Conservation (phyloP, 2,888 invertebrate species). For the Elmis aenea region DNA sequence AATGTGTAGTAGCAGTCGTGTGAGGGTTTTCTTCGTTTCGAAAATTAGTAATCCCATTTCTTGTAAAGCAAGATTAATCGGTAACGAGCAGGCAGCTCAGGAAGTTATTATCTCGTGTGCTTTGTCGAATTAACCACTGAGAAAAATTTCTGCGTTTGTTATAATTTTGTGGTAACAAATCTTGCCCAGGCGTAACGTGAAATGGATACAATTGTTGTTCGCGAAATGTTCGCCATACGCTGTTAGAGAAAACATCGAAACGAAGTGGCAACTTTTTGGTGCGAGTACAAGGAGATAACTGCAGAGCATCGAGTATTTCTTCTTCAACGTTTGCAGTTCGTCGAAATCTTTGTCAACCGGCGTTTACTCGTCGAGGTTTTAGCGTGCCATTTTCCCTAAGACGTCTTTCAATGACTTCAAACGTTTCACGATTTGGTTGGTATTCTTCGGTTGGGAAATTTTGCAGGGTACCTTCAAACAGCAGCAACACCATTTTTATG, state of each 20-base stretch:
- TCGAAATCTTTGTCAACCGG: constrained; percentile 9
- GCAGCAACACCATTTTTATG: no score
- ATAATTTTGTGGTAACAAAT: constrained; percentile 4
- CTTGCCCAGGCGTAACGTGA: constrained; percentile 4
- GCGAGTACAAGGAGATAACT: no score
- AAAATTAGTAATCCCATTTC: no score
- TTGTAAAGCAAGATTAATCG: no score
- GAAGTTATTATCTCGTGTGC: no score
- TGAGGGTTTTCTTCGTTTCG: no score
- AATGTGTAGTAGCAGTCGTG: no score
- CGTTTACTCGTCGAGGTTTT: constrained; percentile 8
- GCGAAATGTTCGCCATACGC: constrained; percentile 5
- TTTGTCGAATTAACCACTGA: no score
- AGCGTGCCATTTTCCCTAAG: constrained; percentile 5
- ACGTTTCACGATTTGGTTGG: no score
- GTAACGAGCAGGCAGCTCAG: no score
- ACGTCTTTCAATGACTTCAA: constrained; percentile 5
- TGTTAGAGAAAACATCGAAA: no score
- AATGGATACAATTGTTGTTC: constrained; percentile 5
- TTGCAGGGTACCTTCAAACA: constrained; percentile 8
- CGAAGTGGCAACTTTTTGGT: constrained; percentile 1
- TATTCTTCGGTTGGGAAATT: constrained; percentile 5
- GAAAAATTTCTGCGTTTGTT: constrained; percentile 1
- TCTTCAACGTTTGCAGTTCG: no score
- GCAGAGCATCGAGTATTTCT: constrained; percentile 1